These are phyloP conservation scores for Neodiprion pinetum DNA, from an alignment of 1,140 invertebrate genomes.

Conservation along the genomic window DNA sequence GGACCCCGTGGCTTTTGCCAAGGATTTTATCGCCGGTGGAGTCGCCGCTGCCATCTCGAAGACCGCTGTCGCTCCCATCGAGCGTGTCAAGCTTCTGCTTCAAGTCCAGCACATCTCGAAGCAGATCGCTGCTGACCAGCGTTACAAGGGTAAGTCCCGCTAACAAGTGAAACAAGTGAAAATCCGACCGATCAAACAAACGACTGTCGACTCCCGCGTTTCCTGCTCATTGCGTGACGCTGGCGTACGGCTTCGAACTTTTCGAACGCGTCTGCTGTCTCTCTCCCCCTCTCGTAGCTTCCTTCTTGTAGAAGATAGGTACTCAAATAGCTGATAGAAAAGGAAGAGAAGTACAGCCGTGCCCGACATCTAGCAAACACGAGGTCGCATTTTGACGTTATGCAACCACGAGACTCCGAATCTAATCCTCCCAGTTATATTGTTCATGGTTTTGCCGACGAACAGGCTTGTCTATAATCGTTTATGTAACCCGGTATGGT, in stretches of 20 bases:
- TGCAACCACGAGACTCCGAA: not conserved
- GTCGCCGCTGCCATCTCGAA: constrained; percentile 88
- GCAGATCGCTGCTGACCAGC: constrained; percentile 79
- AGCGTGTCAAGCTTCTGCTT: constrained; percentile 88
- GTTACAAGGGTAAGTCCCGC: constrained; percentile 78
- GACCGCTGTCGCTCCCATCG: constrained; percentile 87
- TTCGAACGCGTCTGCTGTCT: too few species aligned
- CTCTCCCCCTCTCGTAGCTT: too few species aligned
- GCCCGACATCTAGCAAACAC: not conserved
- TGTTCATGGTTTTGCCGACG: not conserved
- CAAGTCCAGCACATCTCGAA: constrained; percentile 89
- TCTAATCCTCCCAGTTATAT: not conserved
- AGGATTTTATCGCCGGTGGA: constrained; percentile 87
- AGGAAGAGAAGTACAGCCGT: too few species aligned
- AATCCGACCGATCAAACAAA: not conserved
- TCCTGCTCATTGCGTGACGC: not conserved
- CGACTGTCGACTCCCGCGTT: not conserved
- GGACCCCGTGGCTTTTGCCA: constrained; percentile 75
- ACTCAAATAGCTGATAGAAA: too few species aligned
- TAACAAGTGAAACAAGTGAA: not conserved
- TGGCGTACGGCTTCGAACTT: not conserved
- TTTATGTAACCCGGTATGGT: constrained; percentile 41
- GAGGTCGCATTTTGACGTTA: not conserved
- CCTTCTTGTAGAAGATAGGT: too few species aligned
- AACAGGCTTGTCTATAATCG: not conserved